Conservation (phyloP, 2,113 vertebrate species). For the Laterallus jamaicensis region DNA sequence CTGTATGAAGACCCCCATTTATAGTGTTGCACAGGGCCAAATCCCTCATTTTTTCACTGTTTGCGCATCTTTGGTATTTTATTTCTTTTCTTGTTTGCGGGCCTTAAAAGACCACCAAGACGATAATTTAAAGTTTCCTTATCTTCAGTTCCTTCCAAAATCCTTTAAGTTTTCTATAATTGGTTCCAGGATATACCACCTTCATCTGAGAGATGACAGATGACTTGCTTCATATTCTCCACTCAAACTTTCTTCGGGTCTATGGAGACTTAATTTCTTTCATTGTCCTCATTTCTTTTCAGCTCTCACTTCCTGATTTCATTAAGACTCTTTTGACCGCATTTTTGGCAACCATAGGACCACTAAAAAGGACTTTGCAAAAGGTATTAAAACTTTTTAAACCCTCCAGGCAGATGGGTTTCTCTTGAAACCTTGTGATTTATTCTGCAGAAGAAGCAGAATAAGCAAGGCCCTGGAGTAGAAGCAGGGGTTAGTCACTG, state of each 20-base stretch:
- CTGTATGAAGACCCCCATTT: background rate
- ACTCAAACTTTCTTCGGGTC: constrained; percentile 24
- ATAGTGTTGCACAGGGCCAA: background rate
- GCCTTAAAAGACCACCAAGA: background rate
- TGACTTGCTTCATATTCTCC: constrained; percentile 1
- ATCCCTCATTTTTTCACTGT: background rate
- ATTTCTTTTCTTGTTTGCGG: constrained; percentile 7
- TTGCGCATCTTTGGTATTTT: background rate
- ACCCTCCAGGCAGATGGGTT: constrained; percentile 27
- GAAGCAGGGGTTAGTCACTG: constrained; percentile 7
- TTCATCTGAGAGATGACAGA: background rate
- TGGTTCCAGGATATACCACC: background rate
- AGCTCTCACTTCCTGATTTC: constrained; percentile 22
- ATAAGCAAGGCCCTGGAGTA: constrained; percentile 22
- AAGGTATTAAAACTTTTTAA: constrained; percentile 42
- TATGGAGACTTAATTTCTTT: constrained; percentile 52
- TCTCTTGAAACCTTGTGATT: constrained; percentile 44
- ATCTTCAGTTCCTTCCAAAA: background rate
- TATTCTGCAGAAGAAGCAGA: constrained; percentile 43
- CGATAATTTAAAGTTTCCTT: background rate
- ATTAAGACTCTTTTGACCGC: constrained; percentile 15
- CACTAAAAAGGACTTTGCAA: constrained; percentile 1
- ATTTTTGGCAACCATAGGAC: constrained; percentile 17
- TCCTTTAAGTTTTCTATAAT: constrained; percentile 16
- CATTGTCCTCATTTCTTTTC: constrained; percentile 26